phyloP scores from a whole-genome alignment of 2,797 vertebrate species.

The Hydrolagus colliei region DNA sequence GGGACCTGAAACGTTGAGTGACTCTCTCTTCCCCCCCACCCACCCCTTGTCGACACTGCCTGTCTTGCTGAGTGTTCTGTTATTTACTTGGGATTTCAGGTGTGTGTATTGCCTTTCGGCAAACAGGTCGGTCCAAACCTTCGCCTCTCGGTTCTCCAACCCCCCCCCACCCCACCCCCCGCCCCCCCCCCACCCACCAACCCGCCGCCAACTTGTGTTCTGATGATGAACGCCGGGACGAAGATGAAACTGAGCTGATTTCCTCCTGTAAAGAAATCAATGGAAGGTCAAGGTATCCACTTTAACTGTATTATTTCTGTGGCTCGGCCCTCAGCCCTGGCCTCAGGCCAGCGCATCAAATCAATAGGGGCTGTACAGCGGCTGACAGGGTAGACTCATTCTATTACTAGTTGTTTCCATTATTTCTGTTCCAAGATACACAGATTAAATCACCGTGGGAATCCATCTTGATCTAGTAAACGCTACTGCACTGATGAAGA shows the following conservation, averaged over 20 bases:
- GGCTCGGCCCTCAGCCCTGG: not conserved
- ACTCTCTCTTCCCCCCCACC: not conserved
- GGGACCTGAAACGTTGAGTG: too few species aligned
- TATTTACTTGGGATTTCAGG: too few species aligned
- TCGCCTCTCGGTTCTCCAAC: too few species aligned
- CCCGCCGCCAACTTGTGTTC: not conserved
- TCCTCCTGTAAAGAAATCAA: not conserved
- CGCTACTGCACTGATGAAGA: not conserved
- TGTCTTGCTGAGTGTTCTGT: not conserved
- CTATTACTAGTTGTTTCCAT: conserved; percentile 29
- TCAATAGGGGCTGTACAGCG: conserved; percentile 13
- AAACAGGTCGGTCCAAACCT: not conserved
- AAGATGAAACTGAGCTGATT: not conserved
- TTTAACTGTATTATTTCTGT: conserved; percentile 17
- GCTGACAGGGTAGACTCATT: conserved; percentile 14
- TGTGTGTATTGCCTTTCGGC: not conserved
- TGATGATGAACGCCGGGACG: not conserved
- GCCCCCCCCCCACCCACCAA: too few species aligned
- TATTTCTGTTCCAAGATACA: conserved; percentile 21
- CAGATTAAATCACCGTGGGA: conserved; percentile 26
- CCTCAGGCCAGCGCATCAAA: not conserved
- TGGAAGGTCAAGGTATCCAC: not conserved
- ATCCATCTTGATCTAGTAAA: conserved; percentile 20
- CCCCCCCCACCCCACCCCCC: too few species aligned
- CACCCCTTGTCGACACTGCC: not conserved